Base-by-base conservation (phyloP, 53 echinoderm and acorn worm species). In the Apostichopus leukothele region DNA sequence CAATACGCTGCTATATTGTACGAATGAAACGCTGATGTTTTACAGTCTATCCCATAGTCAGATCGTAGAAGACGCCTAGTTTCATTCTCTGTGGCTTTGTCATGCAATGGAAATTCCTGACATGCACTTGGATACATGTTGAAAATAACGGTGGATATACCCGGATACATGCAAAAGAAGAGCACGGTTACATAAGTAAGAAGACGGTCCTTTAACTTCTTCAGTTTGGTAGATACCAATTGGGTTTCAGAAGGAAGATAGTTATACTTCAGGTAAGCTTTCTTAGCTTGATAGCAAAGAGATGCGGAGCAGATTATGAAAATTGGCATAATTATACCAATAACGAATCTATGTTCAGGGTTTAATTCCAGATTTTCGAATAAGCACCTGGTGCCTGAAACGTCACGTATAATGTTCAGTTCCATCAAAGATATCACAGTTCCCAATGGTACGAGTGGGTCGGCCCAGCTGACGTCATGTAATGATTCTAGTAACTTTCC, bases 101-200 rank as follows among this genome's bases (percentile, higher is more conserved):
- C 89, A 63, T 86, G 88, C 19, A 94, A 27, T 52, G 85, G 74
- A 66, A 92, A 94, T 5, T 67, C 25, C 16, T 92, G 55, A 75
- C 94, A 94, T 7, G 90, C 78, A n/a, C 85, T 25, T 9, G 94
- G 92, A 73, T 92, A 78, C 39, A 94, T 74, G 10, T 53, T 76
- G 39, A 92, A 86, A 18, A 94, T 90, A 18, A 86, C 86, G 20
- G 84, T 89, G 22, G 87, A 92, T 10, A 86, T 57, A 25, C 89
- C 86, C 19, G 92, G 89, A 67, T 94, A 94, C 5, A 91, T 86
- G 5, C 90, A 20, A 73, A 92, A 94, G 26, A 94, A 90, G 66
- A 90, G 12, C 7, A 90, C 67, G 0, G 88, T 73, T 14, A 89
- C 73, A 55, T 92, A 66, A 0, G 86, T 68, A 19, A 86, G 51